phyloP scores from a whole-genome alignment of 1,140 invertebrate genomes.

The Philaenus spumarius region DNA sequence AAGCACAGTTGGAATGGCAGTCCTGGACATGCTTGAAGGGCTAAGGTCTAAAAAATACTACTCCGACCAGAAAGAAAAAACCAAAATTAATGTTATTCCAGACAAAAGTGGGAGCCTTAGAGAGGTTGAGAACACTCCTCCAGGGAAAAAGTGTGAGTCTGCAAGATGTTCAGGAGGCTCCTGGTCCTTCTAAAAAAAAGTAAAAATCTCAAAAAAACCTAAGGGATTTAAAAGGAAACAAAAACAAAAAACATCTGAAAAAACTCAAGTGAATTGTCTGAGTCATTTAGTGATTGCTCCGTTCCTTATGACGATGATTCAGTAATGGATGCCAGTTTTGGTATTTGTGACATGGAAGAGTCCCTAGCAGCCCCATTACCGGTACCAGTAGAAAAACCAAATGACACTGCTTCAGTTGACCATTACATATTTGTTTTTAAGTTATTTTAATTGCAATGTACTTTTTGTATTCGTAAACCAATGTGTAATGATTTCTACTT shows the following conservation, averaged over 20 bases:
- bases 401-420: too few relatives aligned
- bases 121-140: background rate
- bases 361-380: too few relatives aligned
- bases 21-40: background rate
- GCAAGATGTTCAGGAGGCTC: background rate
- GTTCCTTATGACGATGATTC: background rate
- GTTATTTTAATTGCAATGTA: too few relatives aligned
- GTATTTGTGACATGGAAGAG: background rate
- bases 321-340: background rate
- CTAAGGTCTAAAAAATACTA: background rate
- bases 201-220: too few relatives aligned
- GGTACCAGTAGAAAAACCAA: too few relatives aligned
- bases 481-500: too few relatives aligned
- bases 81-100: background rate
- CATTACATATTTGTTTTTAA: too few relatives aligned
- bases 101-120: background rate
- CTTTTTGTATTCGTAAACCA: too few relatives aligned
- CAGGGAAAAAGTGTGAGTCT: background rate
- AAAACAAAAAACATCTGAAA: too few relatives aligned
- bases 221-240: too few relatives aligned
- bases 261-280: background rate
- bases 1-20: background rate
- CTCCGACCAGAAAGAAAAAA: background rate
- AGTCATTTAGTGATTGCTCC: background rate
- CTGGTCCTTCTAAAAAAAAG: too few relatives aligned